Base-by-base conservation (phyloP, 2,797 vertebrate genomes). In the Poeciliopsis presidionis region DNA sequence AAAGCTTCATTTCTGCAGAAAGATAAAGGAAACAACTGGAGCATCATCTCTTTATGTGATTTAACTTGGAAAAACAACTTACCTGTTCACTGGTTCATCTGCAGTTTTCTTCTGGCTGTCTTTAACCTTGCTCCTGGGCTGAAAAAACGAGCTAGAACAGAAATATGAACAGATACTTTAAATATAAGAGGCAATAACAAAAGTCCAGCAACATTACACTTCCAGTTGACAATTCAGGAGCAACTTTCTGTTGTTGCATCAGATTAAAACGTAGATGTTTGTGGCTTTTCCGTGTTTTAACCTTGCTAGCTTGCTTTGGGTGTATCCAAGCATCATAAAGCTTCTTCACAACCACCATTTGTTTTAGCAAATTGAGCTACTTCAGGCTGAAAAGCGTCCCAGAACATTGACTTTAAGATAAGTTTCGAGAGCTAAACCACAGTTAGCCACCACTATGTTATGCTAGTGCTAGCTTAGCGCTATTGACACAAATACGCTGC, bases 71-170 rank as follows among this genome's bases (percentile, higher is more conserved):
- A 11, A n/a, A 28, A 51, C 51, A 12, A 70, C 94, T 93, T 86
- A 96, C 96, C 92, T 95, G 71, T 93, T 94, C 69, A 81, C 65
- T 0, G 86, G 61, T 33, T 84, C 89, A n/a, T 90, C 90, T 3
- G 53, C 1, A 8, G 47, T 74, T 90, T 94, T 94, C 84, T 90
- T 94, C 73, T 80, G 86, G 22, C 33, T 2, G 0, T 85, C 85
- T 6, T 89, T 93, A 70, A 90, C 93, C 63, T 94, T 95, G 78
- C 41, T 80, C 84, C 90, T 93, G 33, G 95, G 94, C 90, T 94
- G 93, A 79, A 96, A 96, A 80, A 96, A 96, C 0, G 95, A 96
- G 78, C 96, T 96, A 80, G 28, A 20, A 39, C 33, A 41, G 20
- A 59, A 72, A 7, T 7, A 69, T 0, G 33, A 13, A 49, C 0